These are phyloP conservation scores for Leptobrachium leishanense DNA, from an alignment of 2,113 vertebrate genomes.

Conservation along the genomic window DNA sequence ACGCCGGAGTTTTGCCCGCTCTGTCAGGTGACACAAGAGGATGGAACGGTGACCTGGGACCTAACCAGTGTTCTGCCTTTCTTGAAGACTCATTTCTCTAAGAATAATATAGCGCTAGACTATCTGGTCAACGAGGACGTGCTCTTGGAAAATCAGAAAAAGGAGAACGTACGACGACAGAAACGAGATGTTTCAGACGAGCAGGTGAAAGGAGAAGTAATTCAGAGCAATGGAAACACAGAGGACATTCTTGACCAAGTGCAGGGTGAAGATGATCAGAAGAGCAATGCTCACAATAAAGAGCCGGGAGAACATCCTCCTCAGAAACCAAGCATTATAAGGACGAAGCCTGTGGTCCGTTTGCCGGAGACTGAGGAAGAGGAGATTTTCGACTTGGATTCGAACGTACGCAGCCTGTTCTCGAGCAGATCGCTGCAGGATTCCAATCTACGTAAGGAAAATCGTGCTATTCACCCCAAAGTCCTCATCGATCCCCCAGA, in stretches of 20 bases:
- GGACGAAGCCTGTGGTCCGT: conserved; percentile 48
- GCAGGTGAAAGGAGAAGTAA: conserved; percentile 37
- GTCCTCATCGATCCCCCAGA: conserved; percentile 10
- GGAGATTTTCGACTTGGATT: conserved; percentile 84
- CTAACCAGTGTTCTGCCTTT: conserved; percentile 67
- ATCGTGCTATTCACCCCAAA: conserved; percentile 45
- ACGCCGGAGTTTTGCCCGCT: conserved; percentile 70
- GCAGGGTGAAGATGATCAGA: background rate
- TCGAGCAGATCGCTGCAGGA: conserved; percentile 70
- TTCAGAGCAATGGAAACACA: conserved; percentile 30
- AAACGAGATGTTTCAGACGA: background rate
- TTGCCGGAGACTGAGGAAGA: conserved; percentile 51
- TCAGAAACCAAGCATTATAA: conserved; percentile 63
- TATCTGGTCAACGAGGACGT: conserved; percentile 54
- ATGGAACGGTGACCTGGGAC: conserved; percentile 73
- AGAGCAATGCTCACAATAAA: conserved; percentile 9
- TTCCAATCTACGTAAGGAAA: conserved; percentile 54
- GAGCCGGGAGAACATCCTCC: background rate
- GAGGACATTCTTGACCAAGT: background rate
- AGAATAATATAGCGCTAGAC: conserved; percentile 62
- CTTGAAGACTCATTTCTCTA: conserved; percentile 76
- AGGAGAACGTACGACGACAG: background rate
- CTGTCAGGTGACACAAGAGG: conserved; percentile 71
- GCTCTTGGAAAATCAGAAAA: conserved; percentile 51
- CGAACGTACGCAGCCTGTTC: conserved; percentile 75